Evolutionary conservation across 2,113 vertebrate species (phyloP).

Genomic region (Ptychochromis oligacanthus): DNA sequence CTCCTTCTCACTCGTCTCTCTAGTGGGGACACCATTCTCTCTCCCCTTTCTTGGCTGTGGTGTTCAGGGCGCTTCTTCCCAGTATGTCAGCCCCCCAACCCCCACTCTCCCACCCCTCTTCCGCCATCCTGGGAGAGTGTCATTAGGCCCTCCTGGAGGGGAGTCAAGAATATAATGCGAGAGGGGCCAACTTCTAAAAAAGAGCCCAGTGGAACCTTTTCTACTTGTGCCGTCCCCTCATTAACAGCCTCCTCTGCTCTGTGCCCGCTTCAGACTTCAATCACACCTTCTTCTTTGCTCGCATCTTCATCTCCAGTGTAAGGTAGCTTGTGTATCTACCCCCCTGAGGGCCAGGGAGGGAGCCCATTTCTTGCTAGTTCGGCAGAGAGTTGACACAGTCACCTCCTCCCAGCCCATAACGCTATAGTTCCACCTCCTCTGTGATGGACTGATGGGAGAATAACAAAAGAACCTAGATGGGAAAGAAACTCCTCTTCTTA

Average conservation of each 20-base stretch:
- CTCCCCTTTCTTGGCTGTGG: conserved; percentile 50
- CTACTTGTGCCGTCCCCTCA: conserved; percentile 86
- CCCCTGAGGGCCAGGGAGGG: conserved; percentile 35
- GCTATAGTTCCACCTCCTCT: conserved; percentile 39
- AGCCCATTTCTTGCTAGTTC: conserved; percentile 84
- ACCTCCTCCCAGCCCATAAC: conserved; percentile 27
- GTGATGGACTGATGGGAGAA: conserved; percentile 65
- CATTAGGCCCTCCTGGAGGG: conserved; percentile 89
- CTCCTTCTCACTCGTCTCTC: conserved; percentile 82
- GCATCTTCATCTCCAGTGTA: conserved; percentile 26
- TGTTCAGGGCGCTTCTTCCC: conserved; percentile 28
- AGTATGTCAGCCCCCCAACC: not conserved
- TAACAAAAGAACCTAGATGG: conserved; percentile 62
- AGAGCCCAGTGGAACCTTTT: conserved; percentile 67
- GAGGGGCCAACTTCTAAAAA: conserved; percentile 87
- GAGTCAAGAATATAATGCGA: conserved; percentile 96
- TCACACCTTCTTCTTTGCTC: conserved; percentile 54
- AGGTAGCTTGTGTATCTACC: conserved; percentile 17
- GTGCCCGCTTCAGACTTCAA: conserved; percentile 59
- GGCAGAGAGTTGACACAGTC: conserved; percentile 72
- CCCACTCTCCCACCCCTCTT: conserved; percentile 56
- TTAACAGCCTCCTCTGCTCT: conserved; percentile 82
- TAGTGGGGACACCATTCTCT: conserved; percentile 63
- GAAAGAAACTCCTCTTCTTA: conserved; percentile 53
- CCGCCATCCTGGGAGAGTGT: conserved; percentile 78